Percentiles rank a stretch among this genome's conserved stretches.
Conservation (phyloP, 2,797 vertebrate genomes). For the Kryptopterus vitreolus region DNA sequence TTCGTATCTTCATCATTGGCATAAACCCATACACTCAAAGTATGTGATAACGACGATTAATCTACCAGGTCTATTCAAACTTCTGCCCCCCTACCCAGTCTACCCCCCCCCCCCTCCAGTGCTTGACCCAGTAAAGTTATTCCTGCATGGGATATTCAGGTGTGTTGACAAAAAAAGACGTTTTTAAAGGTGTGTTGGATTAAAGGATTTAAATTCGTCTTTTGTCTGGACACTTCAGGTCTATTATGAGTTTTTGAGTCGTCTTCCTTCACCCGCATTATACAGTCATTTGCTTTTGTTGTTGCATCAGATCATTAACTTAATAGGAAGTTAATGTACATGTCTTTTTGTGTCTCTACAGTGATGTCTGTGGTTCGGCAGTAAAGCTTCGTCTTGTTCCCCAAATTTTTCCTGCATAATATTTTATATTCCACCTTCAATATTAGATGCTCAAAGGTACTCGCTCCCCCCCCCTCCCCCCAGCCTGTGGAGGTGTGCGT, state of each 20-base stretch:
- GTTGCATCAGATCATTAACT: slow-evolving; percentile 18
- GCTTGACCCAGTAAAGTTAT: too few species aligned
- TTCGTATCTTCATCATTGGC: too few species aligned
- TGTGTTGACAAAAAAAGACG: too few species aligned
- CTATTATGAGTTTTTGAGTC: background rate
- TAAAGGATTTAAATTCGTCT: background rate
- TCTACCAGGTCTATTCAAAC: too few species aligned
- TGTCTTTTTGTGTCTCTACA: background rate
- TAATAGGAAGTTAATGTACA: background rate
- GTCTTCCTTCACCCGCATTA: background rate
- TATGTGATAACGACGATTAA: too few species aligned
- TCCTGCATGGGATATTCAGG: too few species aligned
- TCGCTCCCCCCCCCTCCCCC: too few species aligned
- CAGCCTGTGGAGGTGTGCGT: background rate
- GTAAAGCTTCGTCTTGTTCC: background rate
- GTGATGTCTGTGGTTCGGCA: background rate
- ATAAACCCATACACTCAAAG: too few species aligned
- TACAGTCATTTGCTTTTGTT: slow-evolving; percentile 17
- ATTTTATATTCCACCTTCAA: background rate
- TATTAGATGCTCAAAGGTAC: background rate
- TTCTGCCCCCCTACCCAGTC: too few species aligned
- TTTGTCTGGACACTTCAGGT: background rate
- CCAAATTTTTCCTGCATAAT: background rate
- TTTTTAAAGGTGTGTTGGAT: background rate
- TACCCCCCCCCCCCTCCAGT: too few species aligned